These are phyloP conservation scores for Keiferia lycopersicella DNA, from an alignment of 2,888 invertebrate species.

Conservation along the genomic window DNA sequence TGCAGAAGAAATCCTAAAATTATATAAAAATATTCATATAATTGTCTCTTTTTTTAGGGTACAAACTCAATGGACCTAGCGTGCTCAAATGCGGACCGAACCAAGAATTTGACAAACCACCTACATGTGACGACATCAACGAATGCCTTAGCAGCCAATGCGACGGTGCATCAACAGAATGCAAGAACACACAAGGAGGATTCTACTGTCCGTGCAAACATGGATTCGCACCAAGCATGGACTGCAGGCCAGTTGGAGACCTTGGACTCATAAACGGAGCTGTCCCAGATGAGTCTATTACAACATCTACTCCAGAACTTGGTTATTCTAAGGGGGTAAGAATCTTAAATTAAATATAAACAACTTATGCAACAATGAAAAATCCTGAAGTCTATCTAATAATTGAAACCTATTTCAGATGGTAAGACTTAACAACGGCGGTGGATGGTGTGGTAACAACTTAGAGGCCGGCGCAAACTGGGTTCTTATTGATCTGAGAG, in stretches of 20 bases:
- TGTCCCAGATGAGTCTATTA: slow-evolving; percentile 94
- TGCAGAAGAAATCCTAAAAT: not conserved
- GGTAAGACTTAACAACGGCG: slow-evolving; percentile 90
- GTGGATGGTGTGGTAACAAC: slow-evolving; percentile 95
- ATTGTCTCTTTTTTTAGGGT: slow-evolving; percentile 76
- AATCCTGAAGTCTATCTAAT: slow-evolving; percentile 1
- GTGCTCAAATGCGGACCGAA: slow-evolving; percentile 92
- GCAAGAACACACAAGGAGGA: slow-evolving; percentile 92
- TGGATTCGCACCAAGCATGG: slow-evolving; percentile 92
- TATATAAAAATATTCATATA: not conserved
- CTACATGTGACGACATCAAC: slow-evolving; percentile 95
- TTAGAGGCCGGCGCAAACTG: slow-evolving; percentile 94
- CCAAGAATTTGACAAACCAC: slow-evolving; percentile 91
- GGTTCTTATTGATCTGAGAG: slow-evolving; percentile 92
- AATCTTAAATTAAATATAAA: slow-evolving; percentile 29
- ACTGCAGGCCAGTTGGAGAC: slow-evolving; percentile 95
- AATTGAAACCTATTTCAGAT: slow-evolving; percentile 76
- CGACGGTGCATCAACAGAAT: slow-evolving; percentile 94
- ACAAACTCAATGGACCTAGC: slow-evolving; percentile 91
- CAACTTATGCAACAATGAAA: not conserved
- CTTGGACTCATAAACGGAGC: slow-evolving; percentile 93
- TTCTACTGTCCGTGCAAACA: slow-evolving; percentile 93
- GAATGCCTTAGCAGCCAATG: slow-evolving; percentile 95
- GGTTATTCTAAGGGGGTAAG: slow-evolving; percentile 91
- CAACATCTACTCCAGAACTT: slow-evolving; percentile 90